phyloP scores from a whole-genome alignment of 2,797 vertebrate genomes.

The Diceros bicornis region DNA sequence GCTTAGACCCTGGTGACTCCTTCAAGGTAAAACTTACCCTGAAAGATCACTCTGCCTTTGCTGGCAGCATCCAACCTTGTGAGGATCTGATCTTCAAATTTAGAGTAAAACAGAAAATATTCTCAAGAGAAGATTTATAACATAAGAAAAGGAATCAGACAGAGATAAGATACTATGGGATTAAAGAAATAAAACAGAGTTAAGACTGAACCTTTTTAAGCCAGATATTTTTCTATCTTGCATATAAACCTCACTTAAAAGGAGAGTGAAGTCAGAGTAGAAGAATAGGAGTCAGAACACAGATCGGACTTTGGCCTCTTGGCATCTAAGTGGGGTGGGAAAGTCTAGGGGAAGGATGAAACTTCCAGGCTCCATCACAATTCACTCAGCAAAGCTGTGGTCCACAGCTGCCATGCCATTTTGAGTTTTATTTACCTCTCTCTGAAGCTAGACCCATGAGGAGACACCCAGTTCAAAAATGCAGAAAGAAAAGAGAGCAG shows the following conservation, averaged over 20 bases:
- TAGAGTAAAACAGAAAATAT: conserved; percentile 20
- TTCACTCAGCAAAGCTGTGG: not conserved
- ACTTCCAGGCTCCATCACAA: not conserved
- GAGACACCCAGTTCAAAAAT: not conserved
- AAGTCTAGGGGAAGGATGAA: not conserved
- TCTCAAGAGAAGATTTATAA: conserved; percentile 8
- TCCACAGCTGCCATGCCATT: not conserved
- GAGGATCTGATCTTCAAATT: not conserved
- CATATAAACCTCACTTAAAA: not conserved
- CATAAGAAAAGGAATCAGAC: not conserved
- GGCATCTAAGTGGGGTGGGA: not conserved
- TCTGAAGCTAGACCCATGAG: not conserved
- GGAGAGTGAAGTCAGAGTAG: not conserved
- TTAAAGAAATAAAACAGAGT: not conserved
- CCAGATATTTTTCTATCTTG: not conserved
- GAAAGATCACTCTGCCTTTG: not conserved
- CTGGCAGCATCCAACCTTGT: not conserved
- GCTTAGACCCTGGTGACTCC: not conserved
- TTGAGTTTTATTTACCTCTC: not conserved
- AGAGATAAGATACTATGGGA: not conserved
- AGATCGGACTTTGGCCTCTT: not conserved
- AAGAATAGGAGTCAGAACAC: not conserved
- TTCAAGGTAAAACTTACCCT: not conserved
- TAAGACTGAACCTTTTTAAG: conserved; percentile 15
- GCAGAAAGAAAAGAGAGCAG: not conserved